Conservation (phyloP, 1,140 invertebrate species). For the Drosophila teissieri region DNA sequence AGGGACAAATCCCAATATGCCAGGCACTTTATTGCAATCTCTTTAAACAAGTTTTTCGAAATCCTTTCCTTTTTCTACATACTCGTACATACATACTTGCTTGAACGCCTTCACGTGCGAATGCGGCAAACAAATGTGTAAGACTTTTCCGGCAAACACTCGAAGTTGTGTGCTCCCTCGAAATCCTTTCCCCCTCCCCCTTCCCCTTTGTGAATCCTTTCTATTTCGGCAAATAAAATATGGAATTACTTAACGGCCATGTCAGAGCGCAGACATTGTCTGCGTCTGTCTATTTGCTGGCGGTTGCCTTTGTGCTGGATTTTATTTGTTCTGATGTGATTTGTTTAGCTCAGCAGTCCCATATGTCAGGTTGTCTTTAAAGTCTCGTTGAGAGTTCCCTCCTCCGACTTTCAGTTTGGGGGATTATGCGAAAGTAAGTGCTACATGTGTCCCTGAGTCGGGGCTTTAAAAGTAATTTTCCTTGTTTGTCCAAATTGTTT, state of each 20-base stretch:
- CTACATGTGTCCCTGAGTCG: constrained; percentile 62
- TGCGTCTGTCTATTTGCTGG: constrained; percentile 68
- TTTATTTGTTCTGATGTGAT: constrained; percentile 80
- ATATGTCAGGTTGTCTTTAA: constrained; percentile 73
- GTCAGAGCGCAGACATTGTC: constrained; percentile 36
- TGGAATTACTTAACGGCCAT: constrained; percentile 77
- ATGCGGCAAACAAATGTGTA: constrained; percentile 73
- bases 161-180: constrained; percentile 2
- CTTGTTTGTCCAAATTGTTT: constrained; percentile 64
- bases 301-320: constrained; percentile 69
- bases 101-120: constrained; percentile 54
- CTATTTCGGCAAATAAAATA: constrained; percentile 71
- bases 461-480: constrained; percentile 75
- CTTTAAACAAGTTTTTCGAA: constrained; percentile 75
- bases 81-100: constrained; percentile 10
- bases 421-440: constrained; percentile 47
- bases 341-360: constrained; percentile 62
- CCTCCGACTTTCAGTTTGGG: constrained; percentile 3
- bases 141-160: constrained; percentile 41
- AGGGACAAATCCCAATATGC: constrained; percentile 80
- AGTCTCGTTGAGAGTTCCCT: constrained; percentile 41
- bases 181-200: neutral
- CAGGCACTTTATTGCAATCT: constrained; percentile 82
- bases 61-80: constrained; percentile 23
- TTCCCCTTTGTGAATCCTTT: constrained; percentile 37